Percentiles rank a stretch among this genome's conserved stretches.
Evolutionary conservation across 2,888 invertebrate genomes (phyloP).

Genomic region (Rhogogaster chlorosoma): DNA sequence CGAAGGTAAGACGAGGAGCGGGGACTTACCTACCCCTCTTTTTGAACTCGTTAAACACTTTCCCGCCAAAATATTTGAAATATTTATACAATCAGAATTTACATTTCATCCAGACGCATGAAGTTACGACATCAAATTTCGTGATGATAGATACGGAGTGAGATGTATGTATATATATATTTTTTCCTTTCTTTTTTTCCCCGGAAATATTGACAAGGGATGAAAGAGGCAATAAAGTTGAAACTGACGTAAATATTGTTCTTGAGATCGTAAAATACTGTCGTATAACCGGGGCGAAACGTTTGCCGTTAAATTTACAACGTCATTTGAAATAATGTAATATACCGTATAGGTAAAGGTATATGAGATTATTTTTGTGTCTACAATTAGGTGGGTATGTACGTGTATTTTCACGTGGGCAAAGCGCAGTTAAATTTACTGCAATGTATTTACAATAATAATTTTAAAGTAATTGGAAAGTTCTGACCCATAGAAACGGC

Average conservation of each 20-base stretch:
- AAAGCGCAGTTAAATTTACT: background rate
- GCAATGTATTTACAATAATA: constrained; percentile 29
- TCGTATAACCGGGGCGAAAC: background rate
- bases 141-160: background rate
- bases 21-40: background rate
- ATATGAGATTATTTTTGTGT: constrained; percentile 18
- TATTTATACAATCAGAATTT: background rate
- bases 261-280: constrained; percentile 16
- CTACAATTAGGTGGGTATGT: background rate
- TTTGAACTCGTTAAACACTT: background rate
- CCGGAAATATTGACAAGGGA: background rate
- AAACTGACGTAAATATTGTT: constrained; percentile 18
- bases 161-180: background rate
- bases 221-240: background rate
- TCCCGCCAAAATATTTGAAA: constrained; percentile 9
- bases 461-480: constrained; percentile 19
- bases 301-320: constrained; percentile 37
- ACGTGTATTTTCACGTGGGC: background rate
- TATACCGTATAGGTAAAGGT: background rate
- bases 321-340: constrained; percentile 29
- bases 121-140: background rate
- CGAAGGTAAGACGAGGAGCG: background rate
- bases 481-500: background rate
- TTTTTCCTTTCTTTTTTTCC: too few relatives aligned
- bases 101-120: too few relatives aligned